Evolutionary conservation across 2,888 invertebrate genomes (phyloP).

Genomic region (Hetaerina titia): DNA sequence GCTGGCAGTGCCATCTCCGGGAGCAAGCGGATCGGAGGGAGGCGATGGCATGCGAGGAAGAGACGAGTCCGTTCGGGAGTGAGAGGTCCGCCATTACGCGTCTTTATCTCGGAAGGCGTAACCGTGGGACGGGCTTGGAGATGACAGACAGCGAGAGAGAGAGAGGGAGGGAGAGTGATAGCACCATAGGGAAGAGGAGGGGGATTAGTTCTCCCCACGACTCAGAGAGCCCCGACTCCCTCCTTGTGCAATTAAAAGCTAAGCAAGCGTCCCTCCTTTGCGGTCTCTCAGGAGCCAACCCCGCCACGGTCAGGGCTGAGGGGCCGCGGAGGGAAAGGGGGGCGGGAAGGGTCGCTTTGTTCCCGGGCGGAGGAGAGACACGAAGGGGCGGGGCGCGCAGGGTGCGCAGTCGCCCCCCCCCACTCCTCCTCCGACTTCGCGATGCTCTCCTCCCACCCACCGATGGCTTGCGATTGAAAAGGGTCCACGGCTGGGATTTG

Average conservation of each 20-base stretch:
- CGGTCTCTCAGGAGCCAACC: neutral
- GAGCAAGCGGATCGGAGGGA: neutral
- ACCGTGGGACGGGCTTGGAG: neutral
- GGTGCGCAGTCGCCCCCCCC: neutral
- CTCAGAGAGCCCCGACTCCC: too few relatives aligned
- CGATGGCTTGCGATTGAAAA: neutral
- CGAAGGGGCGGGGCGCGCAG: neutral
- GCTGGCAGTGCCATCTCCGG: too few relatives aligned
- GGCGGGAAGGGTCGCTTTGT: neutral
- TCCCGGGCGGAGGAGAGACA: neutral
- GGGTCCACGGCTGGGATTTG: neutral
- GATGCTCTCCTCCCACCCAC: neutral
- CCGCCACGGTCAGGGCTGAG: neutral
- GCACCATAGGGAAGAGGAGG: neutral
- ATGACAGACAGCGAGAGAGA: too few relatives aligned
- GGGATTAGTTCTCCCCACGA: neutral
- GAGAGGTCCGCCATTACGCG: neutral
- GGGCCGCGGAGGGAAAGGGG: neutral
- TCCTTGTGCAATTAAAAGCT: neutral
- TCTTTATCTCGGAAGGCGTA: neutral
- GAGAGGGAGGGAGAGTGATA: neutral
- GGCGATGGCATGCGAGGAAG: neutral
- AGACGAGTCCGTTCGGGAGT: too few relatives aligned
- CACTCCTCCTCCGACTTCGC: too few relatives aligned
- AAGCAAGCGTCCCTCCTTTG: conserved; percentile 14